A percentile compares a stretch with the other conserved stretches of the same genome.
These are phyloP conservation scores for Enhydra lutris DNA, from an alignment of 2,113 vertebrate genomes.

Conservation along the genomic window DNA sequence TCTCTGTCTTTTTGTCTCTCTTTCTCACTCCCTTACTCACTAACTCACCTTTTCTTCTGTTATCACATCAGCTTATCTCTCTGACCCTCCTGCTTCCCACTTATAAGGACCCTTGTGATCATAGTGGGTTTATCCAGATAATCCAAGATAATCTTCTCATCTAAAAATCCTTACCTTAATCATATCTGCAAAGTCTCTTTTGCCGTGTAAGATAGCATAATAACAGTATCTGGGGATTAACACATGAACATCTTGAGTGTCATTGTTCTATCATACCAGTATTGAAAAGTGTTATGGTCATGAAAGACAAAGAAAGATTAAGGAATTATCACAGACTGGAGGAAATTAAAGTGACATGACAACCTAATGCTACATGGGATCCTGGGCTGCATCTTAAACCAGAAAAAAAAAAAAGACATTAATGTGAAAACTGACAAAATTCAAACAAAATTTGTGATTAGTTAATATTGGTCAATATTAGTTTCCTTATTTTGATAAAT, in stretches of 20 bases:
- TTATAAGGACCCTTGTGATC: neutral
- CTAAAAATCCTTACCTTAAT: constrained; percentile 3
- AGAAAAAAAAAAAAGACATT: neutral
- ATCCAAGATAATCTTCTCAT: neutral
- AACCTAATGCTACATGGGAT: neutral
- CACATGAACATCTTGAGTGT: neutral
- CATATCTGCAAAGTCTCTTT: neutral
- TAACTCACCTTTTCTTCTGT: neutral
- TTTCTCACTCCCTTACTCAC: neutral
- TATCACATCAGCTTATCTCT: neutral
- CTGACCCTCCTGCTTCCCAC: neutral
- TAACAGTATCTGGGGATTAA: neutral
- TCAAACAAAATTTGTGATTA: neutral
- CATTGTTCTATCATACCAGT: neutral
- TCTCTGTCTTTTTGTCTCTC: neutral
- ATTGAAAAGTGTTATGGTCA: neutral
- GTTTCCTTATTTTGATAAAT: neutral
- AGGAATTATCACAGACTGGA: neutral
- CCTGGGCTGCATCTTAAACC: neutral
- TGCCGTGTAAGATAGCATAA: neutral
- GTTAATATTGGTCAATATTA: neutral
- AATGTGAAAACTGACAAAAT: neutral
- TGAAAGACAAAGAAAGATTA: neutral
- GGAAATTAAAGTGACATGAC: neutral
- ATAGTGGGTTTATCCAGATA: neutral